A percentile compares a stretch with the other conserved stretches of the same genome.
Conservation (phyloP, 1,140 invertebrate genomes). For the Hyles vespertilio region DNA sequence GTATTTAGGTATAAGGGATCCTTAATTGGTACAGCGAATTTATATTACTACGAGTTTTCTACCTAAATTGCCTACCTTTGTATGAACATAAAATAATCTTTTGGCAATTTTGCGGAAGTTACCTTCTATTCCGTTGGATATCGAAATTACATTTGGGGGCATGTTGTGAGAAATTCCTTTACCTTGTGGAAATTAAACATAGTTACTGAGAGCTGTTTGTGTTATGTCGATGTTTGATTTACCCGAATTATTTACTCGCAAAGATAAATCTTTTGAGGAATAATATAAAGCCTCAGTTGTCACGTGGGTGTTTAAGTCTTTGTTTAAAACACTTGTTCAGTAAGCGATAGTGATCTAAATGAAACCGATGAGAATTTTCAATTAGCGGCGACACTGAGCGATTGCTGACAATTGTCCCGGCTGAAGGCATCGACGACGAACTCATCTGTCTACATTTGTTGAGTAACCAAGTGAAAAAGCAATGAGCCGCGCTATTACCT, state of each 20-base stretch:
- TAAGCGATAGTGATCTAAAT: constrained; percentile 64
- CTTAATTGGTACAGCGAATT: constrained; percentile 63
- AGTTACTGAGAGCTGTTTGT: not conserved
- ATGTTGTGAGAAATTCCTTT: too few species aligned
- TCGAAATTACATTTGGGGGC: too few species aligned
- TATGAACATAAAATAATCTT: constrained; percentile 14
- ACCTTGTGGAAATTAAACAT: not conserved
- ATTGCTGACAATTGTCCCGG: constrained; percentile 67
- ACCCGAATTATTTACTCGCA: not conserved
- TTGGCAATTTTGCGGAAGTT: constrained; percentile 7
- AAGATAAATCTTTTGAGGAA: not conserved
- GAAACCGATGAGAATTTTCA: constrained; percentile 67
- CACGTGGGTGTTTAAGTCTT: too few species aligned
- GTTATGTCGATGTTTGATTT: not conserved
- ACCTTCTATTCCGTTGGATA: too few species aligned
- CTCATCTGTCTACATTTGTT: constrained; percentile 73
- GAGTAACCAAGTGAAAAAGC: constrained; percentile 72
- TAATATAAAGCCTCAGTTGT: too few species aligned
- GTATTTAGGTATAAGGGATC: constrained; percentile 62
- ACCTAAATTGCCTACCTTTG: constrained; percentile 27
- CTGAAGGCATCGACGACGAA: constrained; percentile 43
- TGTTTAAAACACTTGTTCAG: not conserved
- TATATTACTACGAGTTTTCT: constrained; percentile 49
- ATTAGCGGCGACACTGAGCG: constrained; percentile 70
- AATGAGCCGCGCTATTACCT: constrained; percentile 70